Evolutionary conservation across 1,140 invertebrate genomes (phyloP).

Genomic region (Agraylea sexmaculata): DNA sequence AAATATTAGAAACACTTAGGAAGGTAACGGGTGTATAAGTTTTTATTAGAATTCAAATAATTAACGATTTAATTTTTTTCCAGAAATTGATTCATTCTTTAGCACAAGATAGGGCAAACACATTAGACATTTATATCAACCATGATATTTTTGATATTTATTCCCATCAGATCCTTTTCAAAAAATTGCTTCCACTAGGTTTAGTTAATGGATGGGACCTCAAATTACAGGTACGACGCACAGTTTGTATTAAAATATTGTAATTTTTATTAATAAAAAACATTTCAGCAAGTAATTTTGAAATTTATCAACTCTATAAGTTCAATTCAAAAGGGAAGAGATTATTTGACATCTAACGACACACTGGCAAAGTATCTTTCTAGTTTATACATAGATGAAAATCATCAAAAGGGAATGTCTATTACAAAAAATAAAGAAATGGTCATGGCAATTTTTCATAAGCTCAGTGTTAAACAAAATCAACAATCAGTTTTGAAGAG

Average conservation of each 20-base stretch:
- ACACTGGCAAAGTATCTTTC: slow-evolving; percentile 10
- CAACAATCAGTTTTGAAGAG: slow-evolving; percentile 11
- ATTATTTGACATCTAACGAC: slow-evolving; percentile 18
- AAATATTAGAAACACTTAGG: no score
- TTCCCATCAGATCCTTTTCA: slow-evolving; percentile 7
- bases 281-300: slow-evolving; percentile 18
- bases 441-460: slow-evolving; percentile 19
- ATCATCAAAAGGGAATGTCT: slow-evolving; percentile 10
- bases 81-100: slow-evolving; percentile 20
- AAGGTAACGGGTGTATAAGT: no score
- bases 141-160: slow-evolving; percentile 20
- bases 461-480: slow-evolving; percentile 16
- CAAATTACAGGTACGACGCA: slow-evolving; percentile 15
- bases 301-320: slow-evolving; percentile 20
- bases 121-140: slow-evolving; percentile 14
- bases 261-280: neutral
- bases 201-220: slow-evolving; percentile 21
- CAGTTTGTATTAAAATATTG: neutral
- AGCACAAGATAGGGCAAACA: slow-evolving; percentile 17
- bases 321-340: slow-evolving; percentile 20
- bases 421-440: slow-evolving; percentile 17
- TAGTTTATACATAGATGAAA: slow-evolving; percentile 16
- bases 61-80: slow-evolving; percentile 6
- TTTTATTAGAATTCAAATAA: no score
- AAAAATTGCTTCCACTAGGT: slow-evolving; percentile 15